Base-by-base conservation (phyloP, 2,888 invertebrate species). In the Blastobasis adustella region DNA sequence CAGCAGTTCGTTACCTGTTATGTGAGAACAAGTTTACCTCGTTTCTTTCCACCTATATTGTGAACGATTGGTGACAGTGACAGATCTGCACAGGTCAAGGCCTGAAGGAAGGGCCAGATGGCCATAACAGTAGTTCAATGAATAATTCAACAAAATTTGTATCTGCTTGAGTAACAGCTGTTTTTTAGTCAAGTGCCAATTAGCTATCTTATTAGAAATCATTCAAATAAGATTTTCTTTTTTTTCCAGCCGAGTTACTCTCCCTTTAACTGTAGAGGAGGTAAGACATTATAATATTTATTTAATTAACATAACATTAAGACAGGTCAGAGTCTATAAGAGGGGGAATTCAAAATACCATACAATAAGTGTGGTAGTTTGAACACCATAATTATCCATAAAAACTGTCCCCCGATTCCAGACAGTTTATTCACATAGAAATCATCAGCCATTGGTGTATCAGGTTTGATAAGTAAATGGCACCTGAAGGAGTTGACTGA, bases 251-350 rank as follows among this genome's bases (percentile, higher is more conserved):
- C 97, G 98, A 79, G 96, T 98, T 75, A 95, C 96, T 82, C 92
- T 98, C 86, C 98, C 98, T 77, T 92, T 98, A 85, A 96, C 97
- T 71, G 98, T 98, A 67, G 97, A 98, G 90, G 98, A 98, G 95
- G 97, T 97, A 91, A 91, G 94, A 57, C 8, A 39, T 43, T 37
- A n/a, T 40, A 45, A 50, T 6, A 23, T 10, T 47, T 46, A 36
- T 36, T 41, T n/a, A n/a, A 42, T n/a, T 50, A 46, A 10, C 23
- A 23, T 45, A 23, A 23, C 23, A 23, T 23, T 23, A 23, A 23
- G 23, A 23, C 3, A 23, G 23, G 23, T 23, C 23, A 23, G 23
- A 23, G 23, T 23, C 23, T 23, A 23, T 23, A 3, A 23, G 3
- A 23, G 23, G 23, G 23, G 23, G 23, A 23, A 23, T 23, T 23